Evolutionary conservation across 2,888 invertebrate species (phyloP).

Genomic region (Acronicta alni): DNA sequence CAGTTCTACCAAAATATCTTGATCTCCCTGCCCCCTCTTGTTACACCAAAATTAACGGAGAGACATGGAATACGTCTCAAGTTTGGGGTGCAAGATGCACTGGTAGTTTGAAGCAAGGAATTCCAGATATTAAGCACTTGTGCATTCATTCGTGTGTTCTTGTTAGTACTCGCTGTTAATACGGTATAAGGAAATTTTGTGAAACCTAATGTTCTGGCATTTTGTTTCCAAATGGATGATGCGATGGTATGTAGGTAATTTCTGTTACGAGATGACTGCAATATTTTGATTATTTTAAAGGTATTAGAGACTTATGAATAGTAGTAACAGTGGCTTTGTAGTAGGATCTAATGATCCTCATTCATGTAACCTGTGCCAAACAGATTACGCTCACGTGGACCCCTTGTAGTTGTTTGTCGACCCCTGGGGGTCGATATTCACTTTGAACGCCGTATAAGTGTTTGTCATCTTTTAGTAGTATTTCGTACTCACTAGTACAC

Average conservation of each 20-base stretch:
- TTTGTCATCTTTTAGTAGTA: no score
- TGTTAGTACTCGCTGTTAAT: constrained; percentile 79
- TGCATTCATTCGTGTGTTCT: constrained; percentile 76
- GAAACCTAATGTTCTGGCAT: constrained; percentile 61
- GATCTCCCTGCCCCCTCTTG: constrained; percentile 62
- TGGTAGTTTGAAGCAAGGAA: constrained; percentile 76
- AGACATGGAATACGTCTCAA: constrained; percentile 42
- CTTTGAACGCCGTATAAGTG: no score
- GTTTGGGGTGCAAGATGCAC: constrained; percentile 56
- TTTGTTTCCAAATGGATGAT: constrained; percentile 56
- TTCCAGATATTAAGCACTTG: constrained; percentile 85
- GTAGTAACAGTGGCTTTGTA: no score
- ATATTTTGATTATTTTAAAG: constrained; percentile 33
- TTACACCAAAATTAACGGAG: constrained; percentile 32
- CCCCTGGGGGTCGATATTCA: no score
- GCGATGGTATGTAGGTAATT: constrained; percentile 45
- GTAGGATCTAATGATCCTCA: no score
- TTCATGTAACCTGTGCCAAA: no score
- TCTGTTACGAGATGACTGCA: constrained; percentile 33
- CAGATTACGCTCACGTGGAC: no score
- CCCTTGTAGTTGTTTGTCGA: no score
- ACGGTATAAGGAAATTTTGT: constrained; percentile 77
- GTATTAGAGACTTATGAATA: no score
- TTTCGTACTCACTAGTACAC: no score
- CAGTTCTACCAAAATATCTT: constrained; percentile 66